Evolutionary conservation across 2,888 invertebrate genomes (phyloP), one percentile per base, ranked within the genome.

Genomic region (Cerastis leucographa): DNA sequence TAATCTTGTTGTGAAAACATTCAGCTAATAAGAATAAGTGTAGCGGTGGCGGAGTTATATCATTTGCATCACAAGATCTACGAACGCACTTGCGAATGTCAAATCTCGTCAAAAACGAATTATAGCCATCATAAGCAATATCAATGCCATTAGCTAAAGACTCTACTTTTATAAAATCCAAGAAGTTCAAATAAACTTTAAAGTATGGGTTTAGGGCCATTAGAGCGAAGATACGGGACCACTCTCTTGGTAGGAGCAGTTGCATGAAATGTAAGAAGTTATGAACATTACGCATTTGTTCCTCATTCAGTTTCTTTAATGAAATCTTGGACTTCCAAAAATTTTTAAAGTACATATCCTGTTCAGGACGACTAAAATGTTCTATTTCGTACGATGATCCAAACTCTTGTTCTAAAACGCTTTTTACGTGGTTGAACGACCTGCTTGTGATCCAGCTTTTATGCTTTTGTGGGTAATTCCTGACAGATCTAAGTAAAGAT

Each of bases 371-470:
- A 35, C 61, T 73, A 17, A 87, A 75, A 19, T 80, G 72, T 68
- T 78, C 76, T n/a, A 87, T 14, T 46, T 72, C 54, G 22, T 84
- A 78, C 9, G 77, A 76, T 6, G 40, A 56, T 22, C 86, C 81
- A 5, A 85, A 76, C 35, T 72, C 67, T 17, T 19, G 6, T 73
- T 81, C 70, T 62, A 82, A 65, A 19, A 54, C 66, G 5, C 59
- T 54, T 29, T 42, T 64, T 11, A 85, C 68, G 35, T 74, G 61
- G 25, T 85, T 79, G 29, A 86, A 83, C 0, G 85, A 76, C 11
- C 88, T 76, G 35, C 84, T 85, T 7, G 89, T 85, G 11, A 89
- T 80, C 87, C 86, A 85, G 17, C 73, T 65, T 65, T 78, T 87
- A 40, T 79, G 78, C 35, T 59, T 65, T 2, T 9, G n/a, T 22